A percentile compares a stretch with the other conserved stretches of the same genome.
Conservation (phyloP, 2,888 invertebrate genomes). For the Caenorhabditis sinica region DNA sequence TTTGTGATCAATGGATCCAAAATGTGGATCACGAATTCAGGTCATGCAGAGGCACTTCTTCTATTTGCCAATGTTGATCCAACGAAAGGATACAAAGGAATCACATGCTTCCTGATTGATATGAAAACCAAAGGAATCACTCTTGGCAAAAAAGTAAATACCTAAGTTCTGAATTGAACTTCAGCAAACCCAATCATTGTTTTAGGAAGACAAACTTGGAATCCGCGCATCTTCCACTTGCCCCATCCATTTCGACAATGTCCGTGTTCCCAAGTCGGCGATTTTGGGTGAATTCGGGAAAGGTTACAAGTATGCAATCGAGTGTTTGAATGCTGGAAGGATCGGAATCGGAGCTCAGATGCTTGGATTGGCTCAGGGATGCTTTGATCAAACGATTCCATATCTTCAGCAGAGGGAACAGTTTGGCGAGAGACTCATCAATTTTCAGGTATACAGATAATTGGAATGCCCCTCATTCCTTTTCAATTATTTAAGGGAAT, state of each 20-base stretch:
- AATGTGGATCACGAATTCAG: conserved; percentile 98
- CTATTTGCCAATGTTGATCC: conserved; percentile 83
- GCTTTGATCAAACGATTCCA: conserved; percentile 95
- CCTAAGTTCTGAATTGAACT: neutral
- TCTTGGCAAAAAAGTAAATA: conserved; percentile 87
- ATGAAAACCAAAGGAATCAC: conserved; percentile 90
- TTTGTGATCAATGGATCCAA: conserved; percentile 95
- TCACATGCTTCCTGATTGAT: conserved; percentile 96
- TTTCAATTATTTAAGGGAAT: conserved; percentile 87
- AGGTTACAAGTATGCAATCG: conserved; percentile 94
- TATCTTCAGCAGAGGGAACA: conserved; percentile 96
- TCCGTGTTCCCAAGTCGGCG: conserved; percentile 87
- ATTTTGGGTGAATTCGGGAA: conserved; percentile 83
- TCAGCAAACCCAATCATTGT: neutral
- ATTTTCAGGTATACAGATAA: conserved; percentile 89
- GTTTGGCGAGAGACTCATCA: conserved; percentile 92
- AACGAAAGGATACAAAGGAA: conserved; percentile 84
- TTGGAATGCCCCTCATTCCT: neutral
- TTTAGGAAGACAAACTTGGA: conserved; percentile 90
- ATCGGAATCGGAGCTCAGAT: conserved; percentile 88
- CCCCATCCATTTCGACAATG: conserved; percentile 95
- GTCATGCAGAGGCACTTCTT: conserved; percentile 93
- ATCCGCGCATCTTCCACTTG: conserved; percentile 91
- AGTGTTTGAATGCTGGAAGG: conserved; percentile 93
- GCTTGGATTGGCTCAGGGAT: conserved; percentile 93